Evolutionary conservation across 1,140 invertebrate genomes (phyloP), one percentile per base, ranked within the genome.

Genomic region (Drosophila sucinea): DNA sequence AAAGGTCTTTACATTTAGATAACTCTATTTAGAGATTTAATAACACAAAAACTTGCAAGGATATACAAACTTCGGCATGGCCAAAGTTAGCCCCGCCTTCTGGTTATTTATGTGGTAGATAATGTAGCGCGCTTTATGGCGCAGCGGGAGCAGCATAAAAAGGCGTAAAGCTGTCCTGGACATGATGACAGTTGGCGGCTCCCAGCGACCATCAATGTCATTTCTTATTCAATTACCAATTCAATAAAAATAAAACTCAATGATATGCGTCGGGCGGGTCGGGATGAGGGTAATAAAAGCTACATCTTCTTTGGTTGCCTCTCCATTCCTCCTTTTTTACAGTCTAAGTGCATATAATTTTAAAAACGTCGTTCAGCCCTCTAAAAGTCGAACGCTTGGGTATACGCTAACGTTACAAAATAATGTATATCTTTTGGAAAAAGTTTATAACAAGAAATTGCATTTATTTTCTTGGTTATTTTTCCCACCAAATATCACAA

Each of bases 221-320:
- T 85, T 85, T 79, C 82, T 85, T 85, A 85, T 85, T 85, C 82
- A 85, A 85, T 85, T 85, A 85, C 81, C 78, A 72, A 78, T 81
- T 85, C 82, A 85, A 85, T 85, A 85, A 85, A 85, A 85, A 85
- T 85, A 85, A 85, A 85, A 79, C 75, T 81, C 81, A 85, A 85
- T 79, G 82, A 80, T 75, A 85, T 85, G 81, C 81, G 44, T n/a
- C 44, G 73, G 60, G 25, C 67, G 73, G 56, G 25, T 61, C 58
- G 73, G 56, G 4, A 4, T 44, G 11, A 25, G 44, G 44, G 54
- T 66, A 77, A 84, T 84, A 84, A 80, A 84, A 80, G 69, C 60
- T 61, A 51, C 30, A 38, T 7, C 47, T 27, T 29, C 41, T 38
- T 30, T 30, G 8, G 8, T 3, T 10, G 27, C 60, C 4, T 62